Conservation (phyloP, 2,797 vertebrate species). For the Hirundo rustica region DNA sequence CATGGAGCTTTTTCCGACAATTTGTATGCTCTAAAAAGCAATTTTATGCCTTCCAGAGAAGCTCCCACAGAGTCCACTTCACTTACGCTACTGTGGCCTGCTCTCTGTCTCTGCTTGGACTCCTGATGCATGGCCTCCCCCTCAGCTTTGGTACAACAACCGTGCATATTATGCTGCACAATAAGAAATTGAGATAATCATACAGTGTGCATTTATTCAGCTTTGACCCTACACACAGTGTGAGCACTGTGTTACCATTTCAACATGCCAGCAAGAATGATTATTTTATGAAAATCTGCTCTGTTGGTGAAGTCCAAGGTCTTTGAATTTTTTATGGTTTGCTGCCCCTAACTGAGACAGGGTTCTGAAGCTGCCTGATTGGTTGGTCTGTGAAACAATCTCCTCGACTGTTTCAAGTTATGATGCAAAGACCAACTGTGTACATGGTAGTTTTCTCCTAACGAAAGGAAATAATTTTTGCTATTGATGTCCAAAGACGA, state of each 20-base stretch:
- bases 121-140: neutral
- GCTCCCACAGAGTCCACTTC: neutral
- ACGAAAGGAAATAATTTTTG: neutral
- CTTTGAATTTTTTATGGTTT: neutral
- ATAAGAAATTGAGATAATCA: neutral
- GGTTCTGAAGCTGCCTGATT: neutral
- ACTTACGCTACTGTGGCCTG: neutral
- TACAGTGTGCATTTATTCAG: neutral
- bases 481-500: neutral
- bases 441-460: neutral
- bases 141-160: neutral
- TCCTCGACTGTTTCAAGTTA: neutral
- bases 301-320: neutral
- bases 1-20: neutral
- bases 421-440: neutral
- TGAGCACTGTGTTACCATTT: neutral
- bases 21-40: constrained; percentile 14
- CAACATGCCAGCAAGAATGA: neutral
- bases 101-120: neutral
- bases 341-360: neutral
- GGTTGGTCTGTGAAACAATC: neutral
- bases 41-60: neutral
- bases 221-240: neutral
- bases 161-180: neutral
- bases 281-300: constrained; percentile 15